phyloP scores from a whole-genome alignment of 2,113 vertebrate genomes.

The Vireo altiloquus region DNA sequence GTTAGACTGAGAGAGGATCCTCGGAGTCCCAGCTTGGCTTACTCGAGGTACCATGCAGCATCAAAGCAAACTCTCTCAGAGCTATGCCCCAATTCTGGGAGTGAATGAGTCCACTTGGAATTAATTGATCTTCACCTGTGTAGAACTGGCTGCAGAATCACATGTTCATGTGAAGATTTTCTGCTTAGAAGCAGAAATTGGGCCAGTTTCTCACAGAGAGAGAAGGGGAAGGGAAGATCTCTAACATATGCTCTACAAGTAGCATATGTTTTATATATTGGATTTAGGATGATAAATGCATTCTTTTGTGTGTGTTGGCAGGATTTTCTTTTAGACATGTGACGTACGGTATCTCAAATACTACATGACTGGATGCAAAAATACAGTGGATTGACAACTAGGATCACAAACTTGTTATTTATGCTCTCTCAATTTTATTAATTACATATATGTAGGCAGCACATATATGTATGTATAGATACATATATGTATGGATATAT shows the following conservation, averaged over 20 bases:
- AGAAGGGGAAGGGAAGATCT: not conserved
- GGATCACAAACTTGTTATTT: not conserved
- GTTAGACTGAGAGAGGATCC: not conserved
- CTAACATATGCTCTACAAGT: not conserved
- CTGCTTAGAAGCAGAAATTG: not conserved
- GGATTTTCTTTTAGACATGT: not conserved
- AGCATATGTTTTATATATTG: conserved; percentile 6
- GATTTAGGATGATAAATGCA: not conserved
- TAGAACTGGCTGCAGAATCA: not conserved
- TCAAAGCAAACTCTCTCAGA: not conserved
- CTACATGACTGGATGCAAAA: not conserved
- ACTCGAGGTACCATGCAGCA: not conserved
- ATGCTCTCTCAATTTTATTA: not conserved
- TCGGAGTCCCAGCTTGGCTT: not conserved
- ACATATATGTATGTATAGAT: not conserved
- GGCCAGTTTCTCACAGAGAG: not conserved
- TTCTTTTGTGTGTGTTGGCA: not conserved
- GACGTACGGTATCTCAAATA: not conserved
- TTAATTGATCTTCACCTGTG: not conserved
- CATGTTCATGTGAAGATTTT: not conserved
- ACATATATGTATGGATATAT: not conserved
- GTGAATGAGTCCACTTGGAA: not conserved
- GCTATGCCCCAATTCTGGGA: not conserved
- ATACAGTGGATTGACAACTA: not conserved
- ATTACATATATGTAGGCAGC: not conserved